phyloP scores from a whole-genome alignment of 2,888 invertebrate species.

The Oegoconia quadripuncta region DNA sequence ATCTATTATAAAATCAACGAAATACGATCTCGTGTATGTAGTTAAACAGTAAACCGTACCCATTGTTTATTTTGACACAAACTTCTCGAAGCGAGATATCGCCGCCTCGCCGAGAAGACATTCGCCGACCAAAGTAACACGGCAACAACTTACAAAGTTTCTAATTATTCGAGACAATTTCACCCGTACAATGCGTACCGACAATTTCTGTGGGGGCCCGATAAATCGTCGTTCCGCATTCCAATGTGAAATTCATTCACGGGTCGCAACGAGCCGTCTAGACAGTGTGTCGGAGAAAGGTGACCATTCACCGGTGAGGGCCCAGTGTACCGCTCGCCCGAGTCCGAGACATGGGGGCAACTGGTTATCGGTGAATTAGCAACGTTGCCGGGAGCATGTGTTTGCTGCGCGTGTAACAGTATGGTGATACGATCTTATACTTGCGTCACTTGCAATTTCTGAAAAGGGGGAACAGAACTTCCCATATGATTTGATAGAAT shows the following conservation, averaged over 20 bases:
- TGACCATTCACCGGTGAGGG: conserved; percentile 70
- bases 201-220: conserved; percentile 50
- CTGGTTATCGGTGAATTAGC: conserved; percentile 46
- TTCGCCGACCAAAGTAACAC: conserved; percentile 1
- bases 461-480: too few relatives aligned
- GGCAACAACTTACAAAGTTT: conserved; percentile 29
- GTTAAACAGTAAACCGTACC: not conserved
- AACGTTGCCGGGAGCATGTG: conserved; percentile 11
- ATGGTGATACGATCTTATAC: too few relatives aligned
- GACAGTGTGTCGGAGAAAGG: conserved; percentile 78
- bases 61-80: not conserved
- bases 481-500: too few relatives aligned
- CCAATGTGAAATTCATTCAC: conserved; percentile 73
- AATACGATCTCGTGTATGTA: not conserved
- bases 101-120: not conserved
- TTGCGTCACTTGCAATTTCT: too few relatives aligned
- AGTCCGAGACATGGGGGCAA: conserved; percentile 53
- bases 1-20: too few relatives aligned
- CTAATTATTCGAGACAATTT: conserved; percentile 55
- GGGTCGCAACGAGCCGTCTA: conserved; percentile 67
- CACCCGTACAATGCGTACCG: conserved; percentile 47
- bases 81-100: conserved; percentile 1
- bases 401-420: too few relatives aligned
- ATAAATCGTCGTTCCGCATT: conserved; percentile 73
- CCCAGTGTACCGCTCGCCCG: conserved; percentile 48